phyloP scores from a whole-genome alignment of 2,888 invertebrate genomes.

The Melitaea athalia region DNA sequence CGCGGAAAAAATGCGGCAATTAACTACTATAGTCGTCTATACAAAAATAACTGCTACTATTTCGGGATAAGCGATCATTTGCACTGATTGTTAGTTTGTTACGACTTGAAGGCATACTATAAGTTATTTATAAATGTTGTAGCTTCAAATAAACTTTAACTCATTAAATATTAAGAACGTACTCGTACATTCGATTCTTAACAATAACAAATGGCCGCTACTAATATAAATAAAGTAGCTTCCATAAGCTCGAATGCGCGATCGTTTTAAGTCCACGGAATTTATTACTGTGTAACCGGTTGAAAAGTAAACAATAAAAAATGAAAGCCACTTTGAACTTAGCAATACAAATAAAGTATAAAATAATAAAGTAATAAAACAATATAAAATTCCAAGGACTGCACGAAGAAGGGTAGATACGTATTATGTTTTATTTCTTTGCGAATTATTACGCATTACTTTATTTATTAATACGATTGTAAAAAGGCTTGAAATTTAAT shows the following conservation, averaged over 20 bases:
- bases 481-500: slow-evolving; percentile 56
- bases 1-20: slow-evolving; percentile 79
- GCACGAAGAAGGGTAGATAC: slow-evolving; percentile 60
- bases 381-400: slow-evolving; percentile 59
- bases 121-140: slow-evolving; percentile 31
- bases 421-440: slow-evolving; percentile 63
- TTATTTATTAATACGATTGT: slow-evolving; percentile 53
- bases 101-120: slow-evolving; percentile 30
- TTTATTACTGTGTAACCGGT: slow-evolving; percentile 67
- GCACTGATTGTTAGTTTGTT: slow-evolving; percentile 26
- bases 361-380: slow-evolving; percentile 74
- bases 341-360: slow-evolving; percentile 60
- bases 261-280: slow-evolving; percentile 63
- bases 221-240: slow-evolving; percentile 66
- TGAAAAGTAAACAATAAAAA: slow-evolving; percentile 72
- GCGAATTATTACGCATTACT: slow-evolving; percentile 58
- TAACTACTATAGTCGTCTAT: slow-evolving; percentile 64
- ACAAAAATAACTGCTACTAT: slow-evolving; percentile 72
- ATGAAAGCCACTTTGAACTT: slow-evolving; percentile 66
- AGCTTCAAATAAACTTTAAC: slow-evolving; percentile 36
- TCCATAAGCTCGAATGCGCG: slow-evolving; percentile 57
- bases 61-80: slow-evolving; percentile 47
- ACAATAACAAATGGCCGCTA: slow-evolving; percentile 66
- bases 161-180: slow-evolving; percentile 50
- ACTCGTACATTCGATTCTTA: slow-evolving; percentile 50